phyloP scores from a whole-genome alignment of 1,140 invertebrate genomes.

The Hycleus phaleratus region DNA sequence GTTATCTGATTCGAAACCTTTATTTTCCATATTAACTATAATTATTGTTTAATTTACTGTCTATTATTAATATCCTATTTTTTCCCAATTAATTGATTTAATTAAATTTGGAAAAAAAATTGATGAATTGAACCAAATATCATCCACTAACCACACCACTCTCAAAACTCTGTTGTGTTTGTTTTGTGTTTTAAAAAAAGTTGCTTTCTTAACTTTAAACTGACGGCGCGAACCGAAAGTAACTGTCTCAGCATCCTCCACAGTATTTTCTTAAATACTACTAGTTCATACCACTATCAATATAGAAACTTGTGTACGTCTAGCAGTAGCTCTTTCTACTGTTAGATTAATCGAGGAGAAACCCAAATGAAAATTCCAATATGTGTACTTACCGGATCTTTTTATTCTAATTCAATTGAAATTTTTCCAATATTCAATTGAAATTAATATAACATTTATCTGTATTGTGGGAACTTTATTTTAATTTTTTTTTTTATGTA shows the following conservation, averaged over 20 bases:
- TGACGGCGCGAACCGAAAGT: slow-evolving; percentile 1
- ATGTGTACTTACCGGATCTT: too few relatives aligned
- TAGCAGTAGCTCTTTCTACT: too few relatives aligned
- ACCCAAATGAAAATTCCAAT: too few relatives aligned
- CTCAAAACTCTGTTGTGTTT: slow-evolving; percentile 14
- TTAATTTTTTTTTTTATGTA: too few relatives aligned
- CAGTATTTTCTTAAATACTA: slow-evolving; percentile 25
- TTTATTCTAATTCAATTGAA: too few relatives aligned
- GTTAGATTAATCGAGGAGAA: too few relatives aligned
- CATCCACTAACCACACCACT: slow-evolving; percentile 36
- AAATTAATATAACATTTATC: too few relatives aligned
- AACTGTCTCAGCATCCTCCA: slow-evolving; percentile 17
- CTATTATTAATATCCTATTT: neutral
- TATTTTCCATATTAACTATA: slow-evolving; percentile 27
- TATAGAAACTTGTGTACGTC: neutral
- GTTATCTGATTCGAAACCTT: slow-evolving; percentile 34
- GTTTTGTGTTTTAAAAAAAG: too few relatives aligned
- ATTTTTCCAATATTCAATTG: too few relatives aligned
- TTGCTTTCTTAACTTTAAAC: neutral
- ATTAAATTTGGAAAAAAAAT: slow-evolving; percentile 8
- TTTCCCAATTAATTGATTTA: neutral
- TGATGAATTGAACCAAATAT: slow-evolving; percentile 25
- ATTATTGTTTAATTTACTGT: neutral
- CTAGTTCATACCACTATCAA: slow-evolving; percentile 1
- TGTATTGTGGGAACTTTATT: too few relatives aligned